Base-by-base conservation (phyloP, 2,113 vertebrate species). In the Tetraodon nigroviridis region DNA sequence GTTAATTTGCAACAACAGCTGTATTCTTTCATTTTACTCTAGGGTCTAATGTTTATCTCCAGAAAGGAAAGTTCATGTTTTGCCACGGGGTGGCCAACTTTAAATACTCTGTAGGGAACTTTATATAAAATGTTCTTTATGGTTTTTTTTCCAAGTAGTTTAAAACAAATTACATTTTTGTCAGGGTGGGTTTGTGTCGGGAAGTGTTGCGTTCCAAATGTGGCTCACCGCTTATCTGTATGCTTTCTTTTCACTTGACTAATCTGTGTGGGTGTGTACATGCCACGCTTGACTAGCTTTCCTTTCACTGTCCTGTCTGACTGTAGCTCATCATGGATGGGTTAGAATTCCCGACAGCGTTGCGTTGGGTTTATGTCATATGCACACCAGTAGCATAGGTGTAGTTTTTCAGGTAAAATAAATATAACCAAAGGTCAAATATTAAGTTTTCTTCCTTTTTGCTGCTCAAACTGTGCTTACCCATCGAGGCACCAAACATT, bases 1-100 rank as follows among this genome's bases (percentile, higher is more conserved):
- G 41, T 42, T 20, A 47, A 54, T 60, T 64, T 78, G 64, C 18
- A 55, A 5, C 45, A 49, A 52, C 16, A 32, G 4, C 6, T 56
- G 16, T 11, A 37, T 58, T 21, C 16, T 4, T 44, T 44, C 6
- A 17, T 44, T 44, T 44, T 14, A 52, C 58, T 66, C 27, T 41
- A 44, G 19, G 32, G 50, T 51, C n/a, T 16, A 0, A 16, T 27
- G 60, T 50, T 48, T 13, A 42, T 52, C 37, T 13, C 10, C 17
- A 37, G 29, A 66, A 10, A 51, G 42, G 7, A 19, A 49, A 52
- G 18, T 20, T 17, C 24, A 1, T 51, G 3, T 20, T 0, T 0
- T 6, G 48, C 53, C 18, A 1, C 19, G 55, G 58, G 45, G 22
- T 22, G 27, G 18, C 3, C 24, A 3, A 17, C 6, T 22, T 55